phyloP scores from a whole-genome alignment of 2,113 vertebrate genomes.

The Amphilophus citrinellus region DNA sequence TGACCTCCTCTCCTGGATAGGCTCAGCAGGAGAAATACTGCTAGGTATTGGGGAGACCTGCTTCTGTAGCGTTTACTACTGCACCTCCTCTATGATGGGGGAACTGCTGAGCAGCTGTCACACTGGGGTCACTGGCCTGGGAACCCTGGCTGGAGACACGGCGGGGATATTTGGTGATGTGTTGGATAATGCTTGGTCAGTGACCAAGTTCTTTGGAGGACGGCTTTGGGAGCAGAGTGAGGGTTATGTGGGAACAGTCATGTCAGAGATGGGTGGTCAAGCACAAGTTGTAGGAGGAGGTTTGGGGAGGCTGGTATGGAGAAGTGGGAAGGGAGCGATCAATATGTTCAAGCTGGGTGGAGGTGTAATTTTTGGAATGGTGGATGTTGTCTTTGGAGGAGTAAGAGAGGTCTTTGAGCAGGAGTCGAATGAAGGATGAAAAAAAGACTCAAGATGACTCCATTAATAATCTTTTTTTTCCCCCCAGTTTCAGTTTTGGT shows the following conservation, averaged over 20 bases:
- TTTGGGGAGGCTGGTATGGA: conserved; percentile 68
- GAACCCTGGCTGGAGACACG: conserved; percentile 71
- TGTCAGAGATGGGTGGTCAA: conserved; percentile 78
- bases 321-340: conserved; percentile 65
- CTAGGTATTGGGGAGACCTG: conserved; percentile 51
- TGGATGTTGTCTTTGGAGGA: conserved; percentile 41
- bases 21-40: conserved; percentile 56
- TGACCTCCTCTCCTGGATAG: conserved; percentile 65
- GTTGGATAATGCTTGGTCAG: conserved; percentile 70
- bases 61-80: conserved; percentile 56
- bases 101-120: conserved; percentile 70
- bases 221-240: conserved; percentile 59
- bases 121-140: conserved; percentile 72
- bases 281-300: conserved; percentile 68
- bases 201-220: conserved; percentile 67
- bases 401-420: conserved; percentile 58
- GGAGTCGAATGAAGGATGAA: conserved; percentile 42
- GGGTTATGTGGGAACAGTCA: conserved; percentile 66
- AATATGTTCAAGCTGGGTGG: conserved; percentile 45
- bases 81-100: conserved; percentile 66
- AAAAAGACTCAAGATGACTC: neutral
- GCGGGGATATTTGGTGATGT: conserved; percentile 62
- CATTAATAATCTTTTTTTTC: conserved; percentile 12
- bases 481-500: neutral
- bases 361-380: conserved; percentile 46